Percentiles rank a stretch among this genome's conserved stretches.
Conservation (phyloP, 2,113 vertebrate genomes). For the Dascyllus trimaculatus region DNA sequence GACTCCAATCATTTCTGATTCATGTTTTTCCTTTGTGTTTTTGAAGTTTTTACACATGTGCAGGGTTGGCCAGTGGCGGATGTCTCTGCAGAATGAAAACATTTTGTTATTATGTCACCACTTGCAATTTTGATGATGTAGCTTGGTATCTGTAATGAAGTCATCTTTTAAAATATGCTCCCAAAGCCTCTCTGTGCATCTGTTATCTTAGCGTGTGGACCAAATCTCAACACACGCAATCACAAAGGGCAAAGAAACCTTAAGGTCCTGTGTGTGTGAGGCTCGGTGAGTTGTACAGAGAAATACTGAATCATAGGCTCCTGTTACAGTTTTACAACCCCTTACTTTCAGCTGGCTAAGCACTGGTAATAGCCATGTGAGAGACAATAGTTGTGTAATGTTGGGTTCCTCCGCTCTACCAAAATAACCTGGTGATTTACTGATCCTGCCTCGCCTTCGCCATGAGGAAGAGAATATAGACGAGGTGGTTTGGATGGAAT, state of each 20-base stretch:
- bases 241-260: constrained; percentile 13
- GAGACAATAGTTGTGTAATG: constrained; percentile 63
- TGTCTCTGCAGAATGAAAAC: background rate
- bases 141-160: background rate
- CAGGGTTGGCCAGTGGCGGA: background rate
- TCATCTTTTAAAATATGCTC: background rate
- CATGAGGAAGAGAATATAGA: constrained; percentile 35
- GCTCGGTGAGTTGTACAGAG: background rate
- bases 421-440: constrained; percentile 67
- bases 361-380: constrained; percentile 31
- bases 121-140: background rate
- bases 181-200: background rate
- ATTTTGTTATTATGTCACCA: background rate
- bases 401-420: constrained; percentile 32
- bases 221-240: constrained; percentile 8
- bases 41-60: background rate
- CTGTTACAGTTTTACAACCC: constrained; percentile 60
- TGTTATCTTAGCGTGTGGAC: background rate
- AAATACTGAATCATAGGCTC: constrained; percentile 47
- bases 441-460: constrained; percentile 18
- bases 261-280: background rate
- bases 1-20: background rate
- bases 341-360: constrained; percentile 50
- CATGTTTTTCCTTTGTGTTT: background rate
- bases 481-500: constrained; percentile 24